Conservation (phyloP, 2,888 invertebrate species). For the Troides oblongomaculatus region DNA sequence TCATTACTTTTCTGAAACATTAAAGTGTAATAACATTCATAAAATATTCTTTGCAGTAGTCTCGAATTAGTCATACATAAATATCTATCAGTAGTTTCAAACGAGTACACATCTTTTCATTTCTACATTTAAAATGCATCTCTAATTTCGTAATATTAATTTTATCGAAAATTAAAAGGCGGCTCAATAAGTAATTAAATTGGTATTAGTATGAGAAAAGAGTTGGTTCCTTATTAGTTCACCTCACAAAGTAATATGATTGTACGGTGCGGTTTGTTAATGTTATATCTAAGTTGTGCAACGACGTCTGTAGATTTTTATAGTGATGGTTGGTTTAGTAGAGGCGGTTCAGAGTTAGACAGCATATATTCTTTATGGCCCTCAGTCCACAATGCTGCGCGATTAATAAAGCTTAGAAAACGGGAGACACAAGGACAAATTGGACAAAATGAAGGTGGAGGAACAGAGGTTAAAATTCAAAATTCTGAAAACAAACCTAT, state of each 20-base stretch:
- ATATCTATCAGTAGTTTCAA: not conserved
- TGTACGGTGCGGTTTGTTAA: slow-evolving; percentile 48
- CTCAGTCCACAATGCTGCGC: slow-evolving; percentile 54
- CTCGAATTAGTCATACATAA: not conserved
- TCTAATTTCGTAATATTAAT: not conserved
- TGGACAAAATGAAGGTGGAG: slow-evolving; percentile 31
- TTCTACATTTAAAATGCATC: not conserved
- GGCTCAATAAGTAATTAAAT: slow-evolving; percentile 13
- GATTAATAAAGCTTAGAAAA: slow-evolving; percentile 44
- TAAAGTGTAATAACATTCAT: not conserved
- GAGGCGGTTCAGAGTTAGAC: slow-evolving; percentile 41
- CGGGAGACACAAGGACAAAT: slow-evolving; percentile 38
- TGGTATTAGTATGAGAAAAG: slow-evolving; percentile 21
- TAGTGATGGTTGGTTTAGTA: slow-evolving; percentile 35
- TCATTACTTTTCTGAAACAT: slow-evolving; percentile 15
- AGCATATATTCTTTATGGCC: slow-evolving; percentile 57
- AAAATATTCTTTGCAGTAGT: not conserved
- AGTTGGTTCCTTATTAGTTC: slow-evolving; percentile 17
- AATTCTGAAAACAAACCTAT: slow-evolving; percentile 9
- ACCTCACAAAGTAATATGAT: slow-evolving; percentile 42
- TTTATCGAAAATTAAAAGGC: not conserved
- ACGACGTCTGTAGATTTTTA: slow-evolving; percentile 45
- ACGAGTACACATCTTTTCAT: not conserved
- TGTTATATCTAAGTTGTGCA: slow-evolving; percentile 51
- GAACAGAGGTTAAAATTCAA: slow-evolving; percentile 19